A percentile compares a stretch with the other conserved stretches of the same genome.
Evolutionary conservation across 1,140 invertebrate species (phyloP).

Genomic region (Drosophila prosaltans): DNA sequence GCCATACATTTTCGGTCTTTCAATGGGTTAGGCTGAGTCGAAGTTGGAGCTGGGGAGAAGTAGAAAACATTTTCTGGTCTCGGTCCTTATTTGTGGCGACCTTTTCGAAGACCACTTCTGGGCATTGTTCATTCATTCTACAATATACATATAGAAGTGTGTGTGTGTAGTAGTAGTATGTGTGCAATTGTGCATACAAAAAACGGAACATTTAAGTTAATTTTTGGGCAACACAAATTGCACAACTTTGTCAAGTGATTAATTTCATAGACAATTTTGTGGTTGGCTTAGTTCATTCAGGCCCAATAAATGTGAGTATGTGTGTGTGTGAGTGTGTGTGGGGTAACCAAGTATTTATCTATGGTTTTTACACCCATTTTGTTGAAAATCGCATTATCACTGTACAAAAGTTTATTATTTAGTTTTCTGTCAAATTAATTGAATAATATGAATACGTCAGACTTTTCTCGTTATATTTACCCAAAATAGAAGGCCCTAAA

Average conservation of each 20-base stretch:
- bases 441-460: background rate
- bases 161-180: slow-evolving; percentile 1
- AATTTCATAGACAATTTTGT: slow-evolving; percentile 70
- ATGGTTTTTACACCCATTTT: slow-evolving; percentile 3
- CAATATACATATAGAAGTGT: background rate
- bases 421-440: slow-evolving; percentile 5
- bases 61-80: slow-evolving; percentile 5
- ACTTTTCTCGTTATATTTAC: background rate
- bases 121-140: slow-evolving; percentile 27
- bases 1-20: slow-evolving; percentile 80
- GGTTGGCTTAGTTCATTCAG: slow-evolving; percentile 21
- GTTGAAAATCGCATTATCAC: slow-evolving; percentile 24
- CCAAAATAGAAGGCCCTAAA: too few species aligned
- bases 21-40: slow-evolving; percentile 66
- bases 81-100: slow-evolving; percentile 37
- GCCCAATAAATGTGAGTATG: background rate
- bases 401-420: slow-evolving; percentile 4
- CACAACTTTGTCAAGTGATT: slow-evolving; percentile 74
- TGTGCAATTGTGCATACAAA: slow-evolving; percentile 62
- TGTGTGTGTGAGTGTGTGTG: background rate
- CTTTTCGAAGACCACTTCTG: slow-evolving; percentile 31
- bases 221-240: slow-evolving; percentile 73
- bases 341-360: slow-evolving; percentile 25
- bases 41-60: slow-evolving; percentile 1
- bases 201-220: slow-evolving; percentile 71